Base-by-base conservation (phyloP, 2,113 vertebrate species). In the Myanophis thanlyinensis region DNA sequence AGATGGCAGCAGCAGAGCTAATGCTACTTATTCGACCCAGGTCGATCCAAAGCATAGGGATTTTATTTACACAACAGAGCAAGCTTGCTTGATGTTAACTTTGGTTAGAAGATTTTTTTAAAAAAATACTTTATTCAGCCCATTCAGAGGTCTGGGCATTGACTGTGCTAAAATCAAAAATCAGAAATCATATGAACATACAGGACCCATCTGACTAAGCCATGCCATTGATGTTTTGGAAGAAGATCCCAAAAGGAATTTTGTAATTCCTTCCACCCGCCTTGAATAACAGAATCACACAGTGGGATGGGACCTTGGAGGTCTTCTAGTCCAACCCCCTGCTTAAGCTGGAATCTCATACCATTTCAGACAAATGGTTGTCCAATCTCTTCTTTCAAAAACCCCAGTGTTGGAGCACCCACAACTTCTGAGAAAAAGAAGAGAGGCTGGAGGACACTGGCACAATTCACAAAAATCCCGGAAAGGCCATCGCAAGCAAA, bases 401-500 rank as follows among this genome's bases (percentile, higher is more conserved):
- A 3, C 52, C 20, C 18, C 15, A 5, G 15, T 53, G 52, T 18
- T 53, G 52, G 52, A 53, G 52, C 18, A 3, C 52, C 52, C 56
- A 59, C 25, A 59, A 11, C 56, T 27, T 59, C 25, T 6, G 18
- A 12, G 35, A 10, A 12, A 46, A 0, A 15, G 30, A 35, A 35
- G 40, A 20, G 59, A 67, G 30, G 27, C 13, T 67, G 20, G 2
- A 90, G 18, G 59, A 3, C 30, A 15, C n/a, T 23, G 3, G 40
- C 23, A 46, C 25, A 2, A 18, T 9, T 22, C 27, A 12, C 23
- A 25, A 22, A 4, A 54, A 44, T 13, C 88, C 93, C 2, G 0
- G 93, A 67, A 85, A 6, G 0, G 0, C 0, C 0, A 44, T 27
- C 22, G 2, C 30, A 73, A 94, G 94, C 94, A n/a, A n/a, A n/a